Base-by-base conservation (phyloP, 1,140 invertebrate genomes). In the Drosophila sp. region DNA sequence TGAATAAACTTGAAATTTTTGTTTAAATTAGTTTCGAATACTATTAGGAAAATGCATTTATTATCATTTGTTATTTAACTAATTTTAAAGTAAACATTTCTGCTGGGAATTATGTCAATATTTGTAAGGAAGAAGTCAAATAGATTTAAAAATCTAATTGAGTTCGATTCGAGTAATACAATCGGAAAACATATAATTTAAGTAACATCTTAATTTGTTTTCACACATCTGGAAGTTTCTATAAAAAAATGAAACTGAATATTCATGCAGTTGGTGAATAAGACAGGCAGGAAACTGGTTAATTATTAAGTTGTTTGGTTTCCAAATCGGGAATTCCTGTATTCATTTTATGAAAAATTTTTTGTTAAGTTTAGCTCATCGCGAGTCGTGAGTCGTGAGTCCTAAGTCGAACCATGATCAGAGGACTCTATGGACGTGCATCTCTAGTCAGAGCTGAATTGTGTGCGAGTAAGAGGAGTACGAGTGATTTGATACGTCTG, bases 191-290 rank as follows among this genome's bases (percentile, higher is more conserved):
- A n/a, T n/a, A n/a, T n/a, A n/a, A n/a, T n/a, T n/a, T n/a, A n/a
- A 21, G 21, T 21, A 21, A 5, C 3, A 29, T 2, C 7, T 5
- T 29, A 0, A 29, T 4, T 7, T 29, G 6, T 29, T 29, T 5
- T 7, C 27, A 5, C 27, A 27, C 25, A 27, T 3, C 25, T 27
- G 7, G 0, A 3, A 11, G 8, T n/a, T 38, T n/a, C 3, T n/a
- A 0, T 9, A 38, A 13, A 13, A 9, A n/a, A 34, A 59, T 7
- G n/a, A n/a, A 57, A 29, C 13, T 43, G 25, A 8, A 2, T 9
- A 4, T n/a, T 8, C 63, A 65, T 46, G 62, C 51, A 53, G 8
- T 25, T 53, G 21, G 43, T 32, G 2, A n/a, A 29, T 51, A 53
- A 25, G n/a, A 48, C 46, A 48, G 27, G 27, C 46, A 50, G 46